Evolutionary conservation across 2,888 invertebrate genomes (phyloP).

Genomic region (Blastobasis adustella): DNA sequence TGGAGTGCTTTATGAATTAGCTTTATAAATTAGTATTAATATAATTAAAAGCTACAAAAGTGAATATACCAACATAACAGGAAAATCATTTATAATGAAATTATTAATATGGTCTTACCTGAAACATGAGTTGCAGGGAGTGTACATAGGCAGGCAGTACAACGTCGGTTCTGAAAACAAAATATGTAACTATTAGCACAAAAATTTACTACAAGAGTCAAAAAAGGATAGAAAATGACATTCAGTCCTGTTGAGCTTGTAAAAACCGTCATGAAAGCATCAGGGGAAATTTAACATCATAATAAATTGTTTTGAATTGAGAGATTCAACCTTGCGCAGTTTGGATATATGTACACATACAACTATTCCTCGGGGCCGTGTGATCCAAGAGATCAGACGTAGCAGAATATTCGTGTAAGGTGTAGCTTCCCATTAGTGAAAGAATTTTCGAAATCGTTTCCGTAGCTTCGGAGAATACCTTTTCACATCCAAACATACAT

Average conservation of each 20-base stretch:
- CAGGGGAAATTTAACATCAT: constrained; percentile 28
- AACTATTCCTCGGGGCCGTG: no score
- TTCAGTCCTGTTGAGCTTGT: constrained; percentile 34
- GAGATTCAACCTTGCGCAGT: background rate
- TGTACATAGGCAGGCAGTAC: background rate
- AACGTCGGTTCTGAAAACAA: background rate
- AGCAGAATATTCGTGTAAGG: no score
- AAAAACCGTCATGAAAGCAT: constrained; percentile 26
- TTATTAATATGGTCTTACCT: background rate
- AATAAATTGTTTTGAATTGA: background rate
- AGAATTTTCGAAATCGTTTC: no score
- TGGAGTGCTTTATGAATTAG: background rate
- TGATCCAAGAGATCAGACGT: background rate
- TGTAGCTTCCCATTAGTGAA: background rate
- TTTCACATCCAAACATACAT: background rate
- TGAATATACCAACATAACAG: background rate
- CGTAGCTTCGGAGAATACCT: background rate
- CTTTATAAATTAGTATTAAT: no score
- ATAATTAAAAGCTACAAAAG: background rate
- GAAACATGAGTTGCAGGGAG: background rate
- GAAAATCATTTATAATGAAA: constrained; percentile 6
- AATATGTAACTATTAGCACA: background rate
- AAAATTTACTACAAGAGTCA: background rate
- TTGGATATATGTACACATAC: background rate
- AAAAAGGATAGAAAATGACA: background rate